These are phyloP conservation scores for Heliconius cydno DNA, from an alignment of 2,888 invertebrate species.

Conservation along the genomic window DNA sequence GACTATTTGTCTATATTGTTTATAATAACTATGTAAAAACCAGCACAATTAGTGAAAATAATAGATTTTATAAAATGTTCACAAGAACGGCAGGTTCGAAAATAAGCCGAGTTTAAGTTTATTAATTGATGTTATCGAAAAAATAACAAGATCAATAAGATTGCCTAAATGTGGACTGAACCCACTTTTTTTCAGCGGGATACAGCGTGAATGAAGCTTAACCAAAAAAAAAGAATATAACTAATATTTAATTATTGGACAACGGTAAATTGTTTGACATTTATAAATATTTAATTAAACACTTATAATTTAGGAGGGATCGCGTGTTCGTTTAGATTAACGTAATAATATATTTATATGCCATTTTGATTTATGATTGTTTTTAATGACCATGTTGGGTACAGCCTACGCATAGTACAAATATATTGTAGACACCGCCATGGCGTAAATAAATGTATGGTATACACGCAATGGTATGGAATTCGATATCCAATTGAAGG, in stretches of 20 bases:
- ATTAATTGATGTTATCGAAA: not conserved
- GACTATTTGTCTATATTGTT: not conserved
- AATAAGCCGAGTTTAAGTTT: not conserved
- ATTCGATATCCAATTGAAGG: not conserved
- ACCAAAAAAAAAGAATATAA: no score
- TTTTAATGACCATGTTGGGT: not conserved
- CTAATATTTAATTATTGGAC: not conserved
- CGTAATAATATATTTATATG: slow-evolving; percentile 7
- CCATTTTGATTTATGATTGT: slow-evolving; percentile 10
- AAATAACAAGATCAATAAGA: no score
- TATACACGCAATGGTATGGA: not conserved
- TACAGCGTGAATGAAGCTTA: no score
- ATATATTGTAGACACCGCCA: not conserved
- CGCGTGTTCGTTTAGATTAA: slow-evolving; percentile 21
- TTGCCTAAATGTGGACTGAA: no score
- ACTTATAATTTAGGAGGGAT: slow-evolving; percentile 8
- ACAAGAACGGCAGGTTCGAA: not conserved
- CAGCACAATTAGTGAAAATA: not conserved
- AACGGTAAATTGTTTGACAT: not conserved
- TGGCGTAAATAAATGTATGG: not conserved
- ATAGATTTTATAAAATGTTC: not conserved
- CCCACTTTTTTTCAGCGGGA: no score
- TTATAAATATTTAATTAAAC: slow-evolving; percentile 21
- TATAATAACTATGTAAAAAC: not conserved
- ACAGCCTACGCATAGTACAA: not conserved